Evolutionary conservation across 2,888 invertebrate species (phyloP), one percentile per base, ranked within the genome.

Genomic region (Odontocerum albicorne): DNA sequence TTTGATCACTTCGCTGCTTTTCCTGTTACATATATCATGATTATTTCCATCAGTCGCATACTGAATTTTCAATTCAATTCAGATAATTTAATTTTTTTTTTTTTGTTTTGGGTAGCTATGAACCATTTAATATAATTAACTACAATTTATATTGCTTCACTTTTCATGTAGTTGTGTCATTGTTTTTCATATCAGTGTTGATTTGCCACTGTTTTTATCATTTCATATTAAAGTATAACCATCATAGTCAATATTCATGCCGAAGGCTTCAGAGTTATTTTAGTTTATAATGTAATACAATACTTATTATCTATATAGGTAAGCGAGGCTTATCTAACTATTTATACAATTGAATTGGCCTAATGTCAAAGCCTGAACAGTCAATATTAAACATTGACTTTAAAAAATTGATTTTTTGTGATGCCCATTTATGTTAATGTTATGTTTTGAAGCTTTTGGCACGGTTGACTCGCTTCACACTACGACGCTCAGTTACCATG

Each of bases 101-200:
- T 40, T 21, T 21, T 21, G 2, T 12, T 43, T 31, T 17, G 31
- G 22, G 27, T 20, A 20, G 21, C 22, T 40, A 27, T 43, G 27
- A 22, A 12, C 15, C 32, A 2, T 17, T 45, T 45, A 45, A 45
- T 45, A 45, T 33, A 13, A 32, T 10, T 16, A 16, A 15, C 33
- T 36, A 13, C 19, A 27, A 33, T 44, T 31, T 44, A 8, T 17
- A 8, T 31, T 44, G 13, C 13, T 45, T 43, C 45, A 43, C 32
- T 33, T 12, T 45, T 32, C 33, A 45, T 20, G 44, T 44, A 44
- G 44, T 32, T 42, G 32, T 44, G 32, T 44, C 32, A 44, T 45
- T 33, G 33, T 32, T 45, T 45, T 39, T 20, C 39, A 16, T n/a
- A 13, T 43, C 43, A 43, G 16, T 2, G 21, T 39, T 39, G 39